These are phyloP conservation scores for Telmatherina bonti DNA, from an alignment of 2,797 vertebrate genomes.

Conservation along the genomic window DNA sequence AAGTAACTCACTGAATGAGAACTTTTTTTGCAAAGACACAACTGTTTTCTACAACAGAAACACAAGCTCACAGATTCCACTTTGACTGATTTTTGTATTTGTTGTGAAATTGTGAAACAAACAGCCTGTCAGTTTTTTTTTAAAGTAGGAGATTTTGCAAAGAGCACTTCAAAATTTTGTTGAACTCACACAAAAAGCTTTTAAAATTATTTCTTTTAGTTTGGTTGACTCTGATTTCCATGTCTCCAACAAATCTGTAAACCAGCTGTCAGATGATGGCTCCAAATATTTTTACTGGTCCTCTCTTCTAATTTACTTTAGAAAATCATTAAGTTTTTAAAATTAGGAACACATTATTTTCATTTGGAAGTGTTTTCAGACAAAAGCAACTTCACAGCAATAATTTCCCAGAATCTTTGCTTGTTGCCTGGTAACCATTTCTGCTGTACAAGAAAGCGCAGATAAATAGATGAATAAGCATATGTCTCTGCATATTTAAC, in stretches of 20 bases:
- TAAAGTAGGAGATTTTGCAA: no score
- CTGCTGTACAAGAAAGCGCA: not conserved
- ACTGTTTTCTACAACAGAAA: not conserved
- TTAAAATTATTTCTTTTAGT: not conserved
- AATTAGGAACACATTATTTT: not conserved
- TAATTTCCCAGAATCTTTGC: not conserved
- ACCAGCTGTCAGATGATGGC: no score
- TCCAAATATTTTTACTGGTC: no score
- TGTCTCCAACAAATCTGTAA: not conserved
- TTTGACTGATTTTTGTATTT: not conserved
- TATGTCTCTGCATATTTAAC: constrained; percentile 5
- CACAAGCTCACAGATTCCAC: not conserved
- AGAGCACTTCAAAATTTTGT: not conserved
- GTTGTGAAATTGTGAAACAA: no score
- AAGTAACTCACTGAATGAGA: not conserved
- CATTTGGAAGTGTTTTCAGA: not conserved
- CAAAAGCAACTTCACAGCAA: constrained; percentile 9
- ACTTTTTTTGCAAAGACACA: not conserved
- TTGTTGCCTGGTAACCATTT: constrained; percentile 36
- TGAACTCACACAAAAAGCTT: not conserved
- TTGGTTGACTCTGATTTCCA: not conserved
- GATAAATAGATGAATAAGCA: not conserved
- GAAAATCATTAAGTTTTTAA: no score
- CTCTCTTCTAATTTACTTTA: no score
- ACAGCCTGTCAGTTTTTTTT: no score